Conservation (phyloP, 2,888 invertebrate genomes). For the Colostygia pectinataria region DNA sequence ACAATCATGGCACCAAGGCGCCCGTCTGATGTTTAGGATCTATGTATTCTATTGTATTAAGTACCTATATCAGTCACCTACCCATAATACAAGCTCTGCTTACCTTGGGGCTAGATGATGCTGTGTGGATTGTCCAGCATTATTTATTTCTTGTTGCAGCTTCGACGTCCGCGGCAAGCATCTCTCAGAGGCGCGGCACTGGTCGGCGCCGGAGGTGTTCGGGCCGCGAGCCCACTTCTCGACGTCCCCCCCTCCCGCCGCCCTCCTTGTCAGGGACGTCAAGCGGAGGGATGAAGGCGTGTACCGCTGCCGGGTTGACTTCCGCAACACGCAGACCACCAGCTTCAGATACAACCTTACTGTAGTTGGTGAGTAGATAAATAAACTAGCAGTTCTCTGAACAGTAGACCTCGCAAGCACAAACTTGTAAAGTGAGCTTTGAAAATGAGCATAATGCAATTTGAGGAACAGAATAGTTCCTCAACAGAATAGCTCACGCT, state of each 20-base stretch:
- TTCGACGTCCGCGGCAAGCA: conserved; percentile 94
- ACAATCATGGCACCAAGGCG: too few relatives aligned
- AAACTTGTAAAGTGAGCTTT: too few relatives aligned
- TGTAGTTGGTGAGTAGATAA: conserved; percentile 90
- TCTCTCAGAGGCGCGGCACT: conserved; percentile 90
- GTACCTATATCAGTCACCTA: too few relatives aligned
- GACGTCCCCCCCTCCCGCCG: conserved; percentile 90
- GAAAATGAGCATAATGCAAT: too few relatives aligned
- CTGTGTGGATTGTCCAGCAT: background rate
- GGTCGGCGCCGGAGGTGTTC: conserved; percentile 93
- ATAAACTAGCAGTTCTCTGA: too few relatives aligned
- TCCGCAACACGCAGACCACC: conserved; percentile 94
- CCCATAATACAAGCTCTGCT: too few relatives aligned
- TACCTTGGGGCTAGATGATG: too few relatives aligned
- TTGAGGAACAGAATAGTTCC: too few relatives aligned
- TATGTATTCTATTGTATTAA: too few relatives aligned
- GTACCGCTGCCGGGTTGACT: conserved; percentile 95
- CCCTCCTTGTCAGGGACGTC: conserved; percentile 89
- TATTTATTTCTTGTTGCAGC: conserved; percentile 79
- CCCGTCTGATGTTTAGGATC: too few relatives aligned
- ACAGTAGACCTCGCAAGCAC: too few relatives aligned
- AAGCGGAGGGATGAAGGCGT: conserved; percentile 94
- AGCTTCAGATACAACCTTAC: conserved; percentile 95
- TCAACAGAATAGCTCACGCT: too few relatives aligned
- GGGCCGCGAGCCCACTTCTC: conserved; percentile 93